Evolutionary conservation across 2,888 invertebrate genomes (phyloP), one percentile per base, ranked within the genome.

Genomic region (Calliphora vomitoria): DNA sequence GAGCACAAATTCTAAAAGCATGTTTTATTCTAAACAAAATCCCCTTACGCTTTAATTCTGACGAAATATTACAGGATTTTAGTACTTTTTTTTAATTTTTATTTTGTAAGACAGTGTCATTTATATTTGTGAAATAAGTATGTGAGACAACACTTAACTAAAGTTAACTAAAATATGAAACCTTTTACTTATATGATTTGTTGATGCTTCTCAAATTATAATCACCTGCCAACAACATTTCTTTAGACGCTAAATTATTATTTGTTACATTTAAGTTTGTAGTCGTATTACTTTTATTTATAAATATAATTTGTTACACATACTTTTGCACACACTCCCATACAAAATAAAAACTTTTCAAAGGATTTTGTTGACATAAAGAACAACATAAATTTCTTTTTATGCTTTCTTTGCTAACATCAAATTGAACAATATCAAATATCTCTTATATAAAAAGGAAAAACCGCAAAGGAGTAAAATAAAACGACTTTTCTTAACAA

Each of bases 391-490:
- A 66, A 58, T 68, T 68, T 75, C 47, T 18, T 58, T 53, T 44
- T 47, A 58, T 50, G 2, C 1, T 44, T 44, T 44, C 1, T 44
- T 25, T 35, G 11, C 31, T 25, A 62, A 81, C 4, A 78, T 31
- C 15, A 69, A 79, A 79, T 72, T 74, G 53, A 74, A 82, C 71
- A 72, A 79, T 82, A 86, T 79, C 55, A 69, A 62, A 38, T 86
- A 79, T 69, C 79, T 58, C 68, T 35, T 20, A 25, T 20, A 64
- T 0, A 64, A 50, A 15, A 11, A 8, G 13, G n/a, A 18, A 10
- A 55, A 84, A 84, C 76, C 81, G 44, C 78, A 84, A 79, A 86
- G 71, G 66, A 84, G 47, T 64, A 47, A 84, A 87, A 62, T 20
- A 38, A 78, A 87, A 74, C 66, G 60, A 74, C 68, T 81, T 87